A percentile compares a stretch with the other conserved stretches of the same genome.
Conservation (phyloP, 37 sponge, comb jelly and placozoan species). For the Eunapius fragilis region DNA sequence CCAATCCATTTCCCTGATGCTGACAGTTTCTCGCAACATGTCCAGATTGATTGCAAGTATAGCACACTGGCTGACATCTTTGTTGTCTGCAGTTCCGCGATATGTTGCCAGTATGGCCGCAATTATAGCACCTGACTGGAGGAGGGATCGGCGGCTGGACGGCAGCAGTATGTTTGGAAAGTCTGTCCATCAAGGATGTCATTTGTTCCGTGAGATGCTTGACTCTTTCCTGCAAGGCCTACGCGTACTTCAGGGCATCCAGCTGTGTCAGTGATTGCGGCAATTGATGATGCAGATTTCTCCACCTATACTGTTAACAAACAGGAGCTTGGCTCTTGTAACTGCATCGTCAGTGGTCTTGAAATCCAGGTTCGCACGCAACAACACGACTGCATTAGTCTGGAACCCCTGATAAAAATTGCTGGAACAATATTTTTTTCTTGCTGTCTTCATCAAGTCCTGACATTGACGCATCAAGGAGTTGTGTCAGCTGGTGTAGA, state of each 20-base stretch:
- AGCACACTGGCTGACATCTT: background rate
- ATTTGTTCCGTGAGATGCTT: no score
- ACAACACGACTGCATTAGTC: background rate
- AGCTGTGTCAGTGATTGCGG: background rate
- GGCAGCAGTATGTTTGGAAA: no score
- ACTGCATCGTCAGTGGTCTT: background rate
- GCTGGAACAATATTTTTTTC: background rate
- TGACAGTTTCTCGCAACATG: background rate
- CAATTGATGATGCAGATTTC: no score
- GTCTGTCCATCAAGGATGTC: no score
- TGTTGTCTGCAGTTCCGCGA: background rate
- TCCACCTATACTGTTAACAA: no score
- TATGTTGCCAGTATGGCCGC: background rate
- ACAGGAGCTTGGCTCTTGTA: background rate
- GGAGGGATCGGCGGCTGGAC: no score
- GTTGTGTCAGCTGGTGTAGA: background rate
- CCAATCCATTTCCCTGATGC: background rate
- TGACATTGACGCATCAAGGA: background rate
- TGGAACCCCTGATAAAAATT: background rate
- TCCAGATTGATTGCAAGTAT: no score
- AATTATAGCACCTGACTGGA: no score
- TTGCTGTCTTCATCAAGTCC: background rate
- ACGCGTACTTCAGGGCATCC: background rate
- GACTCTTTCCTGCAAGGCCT: no score
- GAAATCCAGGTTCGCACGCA: background rate